Evolutionary conservation across 2,113 vertebrate species (phyloP).

Genomic region (Thymallus thymallus): DNA sequence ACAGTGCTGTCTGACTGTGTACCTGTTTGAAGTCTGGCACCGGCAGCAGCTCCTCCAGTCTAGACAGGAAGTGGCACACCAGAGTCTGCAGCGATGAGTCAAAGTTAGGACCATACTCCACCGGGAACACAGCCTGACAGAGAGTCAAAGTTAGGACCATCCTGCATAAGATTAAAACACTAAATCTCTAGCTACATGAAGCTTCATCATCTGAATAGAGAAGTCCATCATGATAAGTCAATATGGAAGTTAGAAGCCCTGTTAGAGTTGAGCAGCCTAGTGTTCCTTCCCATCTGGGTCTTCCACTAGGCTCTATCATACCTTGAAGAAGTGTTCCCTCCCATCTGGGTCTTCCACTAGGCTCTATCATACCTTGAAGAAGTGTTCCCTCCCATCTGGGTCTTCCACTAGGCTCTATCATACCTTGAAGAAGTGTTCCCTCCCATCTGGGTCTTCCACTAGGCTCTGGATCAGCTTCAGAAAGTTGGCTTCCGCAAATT

Average conservation of each 20-base stretch:
- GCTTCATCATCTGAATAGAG: too few relatives aligned
- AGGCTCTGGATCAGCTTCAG: conserved; percentile 73
- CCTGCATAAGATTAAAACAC: too few relatives aligned
- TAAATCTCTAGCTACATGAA: too few relatives aligned
- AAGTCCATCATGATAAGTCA: background rate
- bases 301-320: conserved; percentile 18
- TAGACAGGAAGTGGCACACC: conserved; percentile 79
- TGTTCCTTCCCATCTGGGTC: too few relatives aligned
- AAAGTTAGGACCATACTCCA: conserved; percentile 82
- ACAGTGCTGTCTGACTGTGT: background rate
- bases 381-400: too few relatives aligned
- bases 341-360: conserved; percentile 73
- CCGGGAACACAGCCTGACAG: conserved; percentile 74
- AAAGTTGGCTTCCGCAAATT: conserved; percentile 73
- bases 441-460: conserved; percentile 72
- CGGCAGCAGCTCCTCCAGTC: conserved; percentile 77
- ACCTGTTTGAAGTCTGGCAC: conserved; percentile 78
- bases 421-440: conserved; percentile 76
- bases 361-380: conserved; percentile 72
- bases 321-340: conserved; percentile 76
- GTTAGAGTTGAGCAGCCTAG: too few relatives aligned
- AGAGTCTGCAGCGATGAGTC: conserved; percentile 77
- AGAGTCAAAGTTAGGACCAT: background rate
- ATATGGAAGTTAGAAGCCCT: background rate
- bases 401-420: background rate